Base-by-base conservation (phyloP, 1,140 invertebrate species). In the Drosophila repletoides region DNA sequence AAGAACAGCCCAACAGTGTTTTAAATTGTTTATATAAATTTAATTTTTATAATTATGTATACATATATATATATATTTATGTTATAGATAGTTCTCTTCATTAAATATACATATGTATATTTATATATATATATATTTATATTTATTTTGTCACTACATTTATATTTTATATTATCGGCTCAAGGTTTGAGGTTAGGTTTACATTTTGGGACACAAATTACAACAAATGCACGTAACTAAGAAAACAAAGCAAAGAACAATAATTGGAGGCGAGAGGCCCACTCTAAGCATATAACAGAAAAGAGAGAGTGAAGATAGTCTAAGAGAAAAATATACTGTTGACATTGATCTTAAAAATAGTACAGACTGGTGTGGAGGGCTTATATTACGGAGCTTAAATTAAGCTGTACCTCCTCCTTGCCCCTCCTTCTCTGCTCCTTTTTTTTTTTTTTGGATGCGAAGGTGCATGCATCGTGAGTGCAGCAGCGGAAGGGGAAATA, bases 1-100 rank as follows among this genome's bases (percentile, higher is more conserved):
- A 86, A 86, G 80, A 86, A 86, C 80, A 86, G 80, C 80, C 80
- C 80, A 86, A 86, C 80, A 86, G 75, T 86, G 74, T 84, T 59
- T 51, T 67, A 46, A 53, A 33, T 60, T 55, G 7, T 53, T 36
- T 59, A 24, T 51, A 24, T 61, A 19, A 46, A 7, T 58, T 55
- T 72, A 60, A 29, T 63, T 33, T 64, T 66, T 61, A 58, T 29
- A 40, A 58, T 56, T 45, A 24, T 66, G 7, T 29, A 31, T 38
- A 31, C 21, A 40, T 72, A 65, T 52, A 56, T 46, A 45, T 72
- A 63, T 55, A 59, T 40, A 26, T 48, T 46, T 43, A 33, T 22
- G 15, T 45, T 43, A 12, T 46, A 52, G 7, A n/a, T 43, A 31
- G 7, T 28, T 40, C 31, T 21, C 34, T 19, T 40, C 21, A 6